Conservation (phyloP, 2,113 vertebrate genomes). For the Apteryx mantelli region DNA sequence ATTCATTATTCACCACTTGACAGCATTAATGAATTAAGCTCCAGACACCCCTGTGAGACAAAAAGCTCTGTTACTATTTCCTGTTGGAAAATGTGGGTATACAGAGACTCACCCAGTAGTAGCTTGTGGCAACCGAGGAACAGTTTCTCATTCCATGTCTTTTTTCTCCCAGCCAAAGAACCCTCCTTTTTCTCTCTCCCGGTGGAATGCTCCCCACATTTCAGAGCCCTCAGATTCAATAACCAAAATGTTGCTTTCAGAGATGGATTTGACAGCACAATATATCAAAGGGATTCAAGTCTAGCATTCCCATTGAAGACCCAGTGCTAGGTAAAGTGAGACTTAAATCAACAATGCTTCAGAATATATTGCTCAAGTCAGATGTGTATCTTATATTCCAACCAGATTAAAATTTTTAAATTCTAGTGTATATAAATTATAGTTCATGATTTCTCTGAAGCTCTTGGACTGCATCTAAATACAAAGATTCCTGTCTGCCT, state of each 20-base stretch:
- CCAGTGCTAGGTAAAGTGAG: background rate
- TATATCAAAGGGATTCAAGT: background rate
- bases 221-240: background rate
- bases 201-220: background rate
- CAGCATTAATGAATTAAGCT: background rate
- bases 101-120: background rate
- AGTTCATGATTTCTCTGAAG: slow-evolving; percentile 41
- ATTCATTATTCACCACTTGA: background rate
- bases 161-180: background rate
- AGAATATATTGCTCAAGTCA: background rate
- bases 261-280: background rate
- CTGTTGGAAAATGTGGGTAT: background rate
- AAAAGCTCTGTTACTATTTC: background rate
- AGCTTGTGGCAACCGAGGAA: background rate
- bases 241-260: background rate
- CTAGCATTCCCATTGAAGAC: background rate
- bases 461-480: slow-evolving; percentile 56
- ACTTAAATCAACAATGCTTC: background rate
- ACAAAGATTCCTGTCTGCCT: slow-evolving; percentile 67
- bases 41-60: background rate
- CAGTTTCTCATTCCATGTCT: background rate
- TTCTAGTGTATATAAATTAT: slow-evolving; percentile 16
- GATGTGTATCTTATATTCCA: background rate
- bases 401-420: slow-evolving; percentile 8
- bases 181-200: background rate